A percentile compares a stretch with the other conserved stretches of the same genome.
Conservation (phyloP, 2,888 invertebrate species). For the Azorinus chamasolen region DNA sequence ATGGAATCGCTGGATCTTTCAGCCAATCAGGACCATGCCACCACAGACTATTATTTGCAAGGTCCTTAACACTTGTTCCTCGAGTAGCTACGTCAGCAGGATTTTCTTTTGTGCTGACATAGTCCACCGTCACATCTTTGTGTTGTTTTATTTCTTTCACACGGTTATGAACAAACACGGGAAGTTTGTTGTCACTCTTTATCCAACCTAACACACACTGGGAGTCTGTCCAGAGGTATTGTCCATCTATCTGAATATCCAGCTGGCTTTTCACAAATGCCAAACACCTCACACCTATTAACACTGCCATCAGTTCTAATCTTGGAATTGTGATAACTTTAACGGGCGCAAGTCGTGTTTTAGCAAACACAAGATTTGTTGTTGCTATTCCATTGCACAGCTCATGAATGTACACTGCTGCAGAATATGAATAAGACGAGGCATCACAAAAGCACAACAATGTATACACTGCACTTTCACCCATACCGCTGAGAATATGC, state of each 20-base stretch:
- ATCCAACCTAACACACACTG: constrained; percentile 17
- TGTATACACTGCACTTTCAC: neutral
- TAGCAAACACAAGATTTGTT: constrained; percentile 35
- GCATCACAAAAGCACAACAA: constrained; percentile 30
- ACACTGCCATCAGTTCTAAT: constrained; percentile 7
- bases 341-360: constrained; percentile 34
- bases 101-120: constrained; percentile 20
- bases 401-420: constrained; percentile 27
- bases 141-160: constrained; percentile 31
- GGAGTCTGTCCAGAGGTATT: constrained; percentile 3
- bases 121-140: too few species aligned
- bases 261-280: neutral
- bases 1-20: too few species aligned
- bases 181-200: constrained; percentile 1
- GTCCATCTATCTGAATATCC: neutral
- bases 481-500: neutral
- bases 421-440: constrained; percentile 21
- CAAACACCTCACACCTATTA: neutral
- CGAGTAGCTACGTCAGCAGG: neutral
- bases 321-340: constrained; percentile 9
- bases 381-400: neutral
- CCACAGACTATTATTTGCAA: too few species aligned
- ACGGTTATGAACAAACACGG: constrained; percentile 21
- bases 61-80: too few species aligned
- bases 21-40: too few species aligned